Conservation (phyloP, 92 coral and sea anemone genomes). For the Montipora capitata region DNA sequence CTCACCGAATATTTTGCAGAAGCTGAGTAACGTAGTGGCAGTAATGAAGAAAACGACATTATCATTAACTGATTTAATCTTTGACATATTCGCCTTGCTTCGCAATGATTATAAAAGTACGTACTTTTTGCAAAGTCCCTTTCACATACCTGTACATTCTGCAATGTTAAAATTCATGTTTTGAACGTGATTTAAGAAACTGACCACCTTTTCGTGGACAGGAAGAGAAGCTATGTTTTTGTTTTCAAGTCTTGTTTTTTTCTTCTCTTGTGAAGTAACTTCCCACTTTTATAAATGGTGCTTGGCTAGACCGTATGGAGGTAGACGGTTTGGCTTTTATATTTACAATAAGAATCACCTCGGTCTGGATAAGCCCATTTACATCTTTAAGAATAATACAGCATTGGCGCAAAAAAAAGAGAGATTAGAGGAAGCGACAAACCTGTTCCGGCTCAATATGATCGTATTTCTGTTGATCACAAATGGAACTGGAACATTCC, state of each 20-base stretch:
- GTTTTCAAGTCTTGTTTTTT: too few species aligned
- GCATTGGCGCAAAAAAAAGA: neutral
- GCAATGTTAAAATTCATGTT: too few species aligned
- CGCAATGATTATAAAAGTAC: too few species aligned
- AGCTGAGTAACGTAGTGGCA: neutral
- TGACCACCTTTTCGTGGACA: neutral
- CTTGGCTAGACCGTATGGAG: neutral
- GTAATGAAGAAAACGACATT: too few species aligned
- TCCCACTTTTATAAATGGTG: neutral
- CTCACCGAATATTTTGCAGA: neutral
- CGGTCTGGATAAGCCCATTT: neutral
- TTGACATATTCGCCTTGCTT: too few species aligned
- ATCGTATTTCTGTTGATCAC: neutral
- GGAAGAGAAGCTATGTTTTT: neutral
- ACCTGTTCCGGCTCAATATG: too few species aligned
- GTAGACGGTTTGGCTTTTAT: neutral
- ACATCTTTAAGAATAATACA: neutral
- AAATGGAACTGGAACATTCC: neutral
- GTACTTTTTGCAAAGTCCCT: too few species aligned
- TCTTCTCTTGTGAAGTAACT: too few species aligned
- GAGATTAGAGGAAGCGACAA: neutral
- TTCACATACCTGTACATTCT: too few species aligned
- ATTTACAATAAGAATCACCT: neutral
- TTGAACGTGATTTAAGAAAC: too few species aligned
- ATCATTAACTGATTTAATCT: too few species aligned